Conservation (phyloP, 2,113 vertebrate species). For the Passer montanus region DNA sequence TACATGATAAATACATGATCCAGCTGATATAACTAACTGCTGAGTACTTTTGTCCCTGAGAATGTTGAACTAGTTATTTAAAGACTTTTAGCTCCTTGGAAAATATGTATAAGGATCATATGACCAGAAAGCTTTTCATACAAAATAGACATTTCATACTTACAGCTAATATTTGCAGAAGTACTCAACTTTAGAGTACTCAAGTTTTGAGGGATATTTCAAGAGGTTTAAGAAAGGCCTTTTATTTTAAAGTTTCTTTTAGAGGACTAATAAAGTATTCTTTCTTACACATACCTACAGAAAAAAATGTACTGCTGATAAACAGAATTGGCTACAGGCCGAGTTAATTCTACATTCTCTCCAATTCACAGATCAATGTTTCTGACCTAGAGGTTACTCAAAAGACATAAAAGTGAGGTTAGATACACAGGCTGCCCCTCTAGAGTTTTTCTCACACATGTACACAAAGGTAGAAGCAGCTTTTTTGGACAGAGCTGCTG, state of each 20-base stretch:
- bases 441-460: background rate
- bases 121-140: background rate
- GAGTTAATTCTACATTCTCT: background rate
- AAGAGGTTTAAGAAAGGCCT: background rate
- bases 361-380: background rate
- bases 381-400: background rate
- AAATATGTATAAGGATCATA: background rate
- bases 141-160: background rate
- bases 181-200: background rate
- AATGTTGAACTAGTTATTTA: background rate
- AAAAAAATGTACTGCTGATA: background rate
- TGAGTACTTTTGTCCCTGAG: background rate
- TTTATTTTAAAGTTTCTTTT: background rate
- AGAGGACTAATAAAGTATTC: background rate
- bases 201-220: background rate
- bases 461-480: background rate
- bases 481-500: background rate
- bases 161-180: background rate
- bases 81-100: background rate
- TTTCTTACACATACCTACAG: background rate
- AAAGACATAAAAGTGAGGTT: background rate
- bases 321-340: background rate
- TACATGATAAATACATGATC: background rate
- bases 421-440: background rate
- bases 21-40: background rate